Evolutionary conservation across 2,888 invertebrate genomes (phyloP).

Genomic region (Ophonus ardosiacus): DNA sequence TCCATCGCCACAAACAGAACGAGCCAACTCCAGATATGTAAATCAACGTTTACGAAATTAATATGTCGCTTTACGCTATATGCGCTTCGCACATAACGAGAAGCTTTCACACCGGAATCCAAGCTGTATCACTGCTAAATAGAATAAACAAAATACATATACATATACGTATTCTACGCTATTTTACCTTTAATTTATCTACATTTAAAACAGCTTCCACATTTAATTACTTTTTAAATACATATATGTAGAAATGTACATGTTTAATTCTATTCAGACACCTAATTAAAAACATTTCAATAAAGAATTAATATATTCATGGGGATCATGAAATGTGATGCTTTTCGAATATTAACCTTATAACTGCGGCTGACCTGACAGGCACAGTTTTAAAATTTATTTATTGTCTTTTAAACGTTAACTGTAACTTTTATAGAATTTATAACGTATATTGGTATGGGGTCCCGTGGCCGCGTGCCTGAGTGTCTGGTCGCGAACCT

Average conservation of each 20-base stretch:
- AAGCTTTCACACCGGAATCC: neutral
- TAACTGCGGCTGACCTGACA: too few species aligned
- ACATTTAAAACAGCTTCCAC: neutral
- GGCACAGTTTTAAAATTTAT: too few species aligned
- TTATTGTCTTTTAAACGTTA: too few species aligned
- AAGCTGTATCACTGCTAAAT: neutral
- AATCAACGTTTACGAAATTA: conserved; percentile 61
- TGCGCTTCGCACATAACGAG: conserved; percentile 8
- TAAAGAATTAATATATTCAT: too few species aligned
- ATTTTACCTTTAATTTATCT: neutral
- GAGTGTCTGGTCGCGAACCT: too few species aligned
- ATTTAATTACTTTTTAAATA: neutral
- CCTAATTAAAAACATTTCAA: neutral
- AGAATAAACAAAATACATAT: neutral
- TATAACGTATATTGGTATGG: too few species aligned
- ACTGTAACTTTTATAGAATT: too few species aligned
- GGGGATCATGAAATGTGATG: too few species aligned
- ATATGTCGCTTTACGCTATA: conserved; percentile 42
- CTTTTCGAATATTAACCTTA: too few species aligned
- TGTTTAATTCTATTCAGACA: neutral
- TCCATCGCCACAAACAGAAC: conserved; percentile 50
- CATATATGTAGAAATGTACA: neutral
- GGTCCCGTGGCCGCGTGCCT: too few species aligned
- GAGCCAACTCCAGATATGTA: conserved; percentile 55
- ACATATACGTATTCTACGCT: neutral